phyloP scores from a whole-genome alignment of 2,888 invertebrate species.

The Spialia ferax region DNA sequence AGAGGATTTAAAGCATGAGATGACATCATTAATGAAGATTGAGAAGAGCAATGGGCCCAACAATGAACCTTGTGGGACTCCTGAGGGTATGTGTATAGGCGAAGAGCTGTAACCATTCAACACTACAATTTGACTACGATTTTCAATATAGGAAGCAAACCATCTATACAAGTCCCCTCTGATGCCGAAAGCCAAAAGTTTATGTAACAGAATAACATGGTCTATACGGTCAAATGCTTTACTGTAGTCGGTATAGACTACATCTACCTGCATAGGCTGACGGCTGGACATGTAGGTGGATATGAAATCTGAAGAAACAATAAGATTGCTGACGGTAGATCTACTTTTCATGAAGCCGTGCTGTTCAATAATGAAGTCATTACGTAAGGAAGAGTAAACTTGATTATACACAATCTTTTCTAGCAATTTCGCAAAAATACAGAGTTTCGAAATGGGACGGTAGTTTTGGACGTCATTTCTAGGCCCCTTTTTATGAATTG shows the following conservation, averaged over 20 bases:
- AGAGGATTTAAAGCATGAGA: not conserved
- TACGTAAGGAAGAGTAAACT: not conserved
- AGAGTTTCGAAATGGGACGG: not conserved
- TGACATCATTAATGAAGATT: not conserved
- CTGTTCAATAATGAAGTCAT: not conserved
- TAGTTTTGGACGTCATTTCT: conserved; percentile 4
- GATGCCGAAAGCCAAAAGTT: not conserved
- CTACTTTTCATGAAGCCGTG: not conserved
- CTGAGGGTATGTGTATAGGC: not conserved
- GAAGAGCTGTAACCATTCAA: not conserved
- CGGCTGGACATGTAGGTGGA: not conserved
- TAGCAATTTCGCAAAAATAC: not conserved
- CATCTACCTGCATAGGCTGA: not conserved
- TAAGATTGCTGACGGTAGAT: not conserved
- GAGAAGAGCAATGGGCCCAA: not conserved
- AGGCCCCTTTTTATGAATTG: conserved; percentile 16
- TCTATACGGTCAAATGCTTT: not conserved
- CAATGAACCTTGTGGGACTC: not conserved
- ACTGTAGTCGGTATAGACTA: not conserved
- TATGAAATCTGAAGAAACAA: not conserved
- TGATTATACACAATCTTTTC: not conserved
- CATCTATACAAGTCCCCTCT: not conserved
- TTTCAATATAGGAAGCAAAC: not conserved
- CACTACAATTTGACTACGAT: not conserved
- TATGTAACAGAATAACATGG: not conserved